A percentile compares a stretch with the other conserved stretches of the same genome.
These are phyloP conservation scores for Lophochroa leadbeateri DNA, from an alignment of 2,113 vertebrate species.

Conservation along the genomic window DNA sequence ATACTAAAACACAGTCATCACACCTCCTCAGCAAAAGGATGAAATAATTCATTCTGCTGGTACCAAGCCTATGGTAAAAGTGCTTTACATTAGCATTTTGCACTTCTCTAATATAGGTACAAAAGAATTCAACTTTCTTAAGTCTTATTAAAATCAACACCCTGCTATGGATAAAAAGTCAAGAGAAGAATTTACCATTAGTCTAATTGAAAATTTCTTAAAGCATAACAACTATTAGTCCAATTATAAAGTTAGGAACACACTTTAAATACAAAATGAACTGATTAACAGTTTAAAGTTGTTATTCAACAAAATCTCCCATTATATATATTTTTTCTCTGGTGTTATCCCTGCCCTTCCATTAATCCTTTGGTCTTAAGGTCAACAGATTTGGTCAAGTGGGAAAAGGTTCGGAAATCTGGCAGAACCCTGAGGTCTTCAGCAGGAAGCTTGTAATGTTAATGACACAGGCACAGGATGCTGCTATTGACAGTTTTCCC, in stretches of 20 bases:
- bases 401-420: not conserved
- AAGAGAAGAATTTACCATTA: not conserved
- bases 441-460: not conserved
- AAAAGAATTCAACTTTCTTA: not conserved
- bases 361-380: not conserved
- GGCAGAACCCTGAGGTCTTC: not conserved
- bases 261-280: not conserved
- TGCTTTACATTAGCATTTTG: not conserved
- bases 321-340: not conserved
- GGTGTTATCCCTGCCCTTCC: not conserved
- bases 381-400: not conserved
- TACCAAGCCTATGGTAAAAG: not conserved
- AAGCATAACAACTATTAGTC: not conserved
- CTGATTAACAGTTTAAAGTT: not conserved
- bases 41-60: not conserved
- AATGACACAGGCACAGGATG: not conserved
- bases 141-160: not conserved
- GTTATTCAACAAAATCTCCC: not conserved
- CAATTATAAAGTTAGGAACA: not conserved
- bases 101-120: not conserved
- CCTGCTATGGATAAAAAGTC: not conserved
- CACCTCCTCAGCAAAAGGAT: not conserved
- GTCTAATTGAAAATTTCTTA: not conserved
- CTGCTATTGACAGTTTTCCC: not conserved
- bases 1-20: not conserved